These are phyloP conservation scores for Chironomus tentans DNA, from an alignment of 2,888 invertebrate species.

Conservation along the genomic window DNA sequence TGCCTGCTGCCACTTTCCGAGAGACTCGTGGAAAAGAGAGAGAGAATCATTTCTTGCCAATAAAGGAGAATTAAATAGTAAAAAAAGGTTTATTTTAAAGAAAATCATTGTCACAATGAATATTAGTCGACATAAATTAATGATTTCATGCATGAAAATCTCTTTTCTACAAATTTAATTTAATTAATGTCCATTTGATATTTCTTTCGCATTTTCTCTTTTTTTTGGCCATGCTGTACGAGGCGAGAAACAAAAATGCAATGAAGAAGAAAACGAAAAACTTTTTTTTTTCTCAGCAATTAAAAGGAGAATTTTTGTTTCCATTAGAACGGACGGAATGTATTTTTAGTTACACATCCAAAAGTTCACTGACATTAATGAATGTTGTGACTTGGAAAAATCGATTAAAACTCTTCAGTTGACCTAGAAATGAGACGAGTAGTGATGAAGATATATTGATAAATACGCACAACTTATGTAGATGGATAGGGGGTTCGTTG, in stretches of 20 bases:
- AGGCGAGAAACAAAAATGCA: not conserved
- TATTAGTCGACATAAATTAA: not conserved
- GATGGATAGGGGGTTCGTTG: not conserved
- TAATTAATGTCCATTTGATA: not conserved
- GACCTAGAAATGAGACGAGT: slow-evolving; percentile 21
- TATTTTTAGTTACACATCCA: not conserved
- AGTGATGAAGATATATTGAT: slow-evolving; percentile 24
- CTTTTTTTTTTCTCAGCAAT: not conserved
- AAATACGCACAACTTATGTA: not conserved
- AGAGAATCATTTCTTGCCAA: not conserved
- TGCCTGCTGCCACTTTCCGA: not conserved
- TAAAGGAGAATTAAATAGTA: not conserved
- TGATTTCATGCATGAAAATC: too few species aligned
- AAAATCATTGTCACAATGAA: not conserved
- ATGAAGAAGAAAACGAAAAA: not conserved
- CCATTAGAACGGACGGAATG: not conserved
- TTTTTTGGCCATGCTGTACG: not conserved
- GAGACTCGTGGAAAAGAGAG: not conserved
- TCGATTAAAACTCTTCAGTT: slow-evolving; percentile 26
- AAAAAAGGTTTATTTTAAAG: not conserved
- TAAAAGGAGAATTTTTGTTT: not conserved
- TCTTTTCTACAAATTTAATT: too few species aligned
- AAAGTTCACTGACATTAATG: slow-evolving; percentile 27
- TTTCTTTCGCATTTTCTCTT: not conserved
- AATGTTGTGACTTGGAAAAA: slow-evolving; percentile 26